phyloP scores from a whole-genome alignment of 2,113 vertebrate genomes.

The Paralichthys olivaceus region DNA sequence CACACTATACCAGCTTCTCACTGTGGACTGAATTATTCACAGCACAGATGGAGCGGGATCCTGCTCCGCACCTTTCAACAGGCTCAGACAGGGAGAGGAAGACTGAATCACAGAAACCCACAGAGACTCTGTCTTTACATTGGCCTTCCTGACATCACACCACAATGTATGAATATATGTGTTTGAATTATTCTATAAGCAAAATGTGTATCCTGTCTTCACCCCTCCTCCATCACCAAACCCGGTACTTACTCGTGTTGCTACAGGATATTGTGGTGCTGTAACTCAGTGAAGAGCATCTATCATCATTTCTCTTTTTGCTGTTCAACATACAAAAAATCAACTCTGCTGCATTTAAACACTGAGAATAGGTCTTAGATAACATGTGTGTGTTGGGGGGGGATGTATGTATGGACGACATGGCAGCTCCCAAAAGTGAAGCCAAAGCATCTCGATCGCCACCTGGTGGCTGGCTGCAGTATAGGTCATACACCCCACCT shows the following conservation, averaged over 20 bases:
- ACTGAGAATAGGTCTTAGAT: slow-evolving; percentile 24
- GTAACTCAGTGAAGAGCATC: background rate
- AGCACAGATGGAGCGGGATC: slow-evolving; percentile 59
- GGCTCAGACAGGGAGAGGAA: slow-evolving; percentile 12
- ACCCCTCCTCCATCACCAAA: background rate
- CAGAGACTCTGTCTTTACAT: slow-evolving; percentile 29
- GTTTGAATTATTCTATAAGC: background rate
- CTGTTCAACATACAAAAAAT: slow-evolving; percentile 17
- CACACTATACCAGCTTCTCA: slow-evolving; percentile 32
- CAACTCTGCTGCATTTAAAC: slow-evolving; percentile 16
- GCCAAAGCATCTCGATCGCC: too few species aligned
- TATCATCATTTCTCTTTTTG: slow-evolving; percentile 9
- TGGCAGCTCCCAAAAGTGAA: too few species aligned
- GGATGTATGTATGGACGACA: too few species aligned
- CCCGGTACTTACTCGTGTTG: background rate
- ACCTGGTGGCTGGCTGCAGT: too few species aligned
- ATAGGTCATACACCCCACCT: too few species aligned
- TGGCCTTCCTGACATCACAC: background rate
- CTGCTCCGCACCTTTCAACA: slow-evolving; percentile 43
- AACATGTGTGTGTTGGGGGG: background rate
- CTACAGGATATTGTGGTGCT: background rate
- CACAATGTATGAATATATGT: background rate
- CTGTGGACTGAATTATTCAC: slow-evolving; percentile 67
- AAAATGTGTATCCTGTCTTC: background rate
- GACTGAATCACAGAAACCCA: slow-evolving; percentile 13